These are phyloP conservation scores for Macrotis lagotis DNA, from an alignment of 2,113 vertebrate species.

Conservation along the genomic window DNA sequence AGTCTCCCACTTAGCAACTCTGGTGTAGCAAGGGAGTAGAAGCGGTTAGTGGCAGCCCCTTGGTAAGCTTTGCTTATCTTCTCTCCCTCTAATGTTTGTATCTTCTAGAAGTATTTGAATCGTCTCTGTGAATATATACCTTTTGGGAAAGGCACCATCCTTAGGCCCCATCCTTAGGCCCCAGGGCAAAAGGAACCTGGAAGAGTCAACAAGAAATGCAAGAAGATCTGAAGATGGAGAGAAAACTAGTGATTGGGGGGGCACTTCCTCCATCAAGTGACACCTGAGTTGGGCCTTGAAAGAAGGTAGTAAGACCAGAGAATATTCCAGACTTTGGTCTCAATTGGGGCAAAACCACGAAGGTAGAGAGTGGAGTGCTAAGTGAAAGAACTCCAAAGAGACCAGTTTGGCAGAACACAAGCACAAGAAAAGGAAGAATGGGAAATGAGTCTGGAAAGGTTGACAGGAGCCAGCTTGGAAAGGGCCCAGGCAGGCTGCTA, in stretches of 20 bases:
- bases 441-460: neutral
- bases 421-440: neutral
- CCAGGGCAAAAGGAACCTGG: neutral
- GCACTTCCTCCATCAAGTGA: neutral
- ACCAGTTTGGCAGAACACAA: neutral
- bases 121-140: neutral
- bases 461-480: neutral
- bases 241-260: neutral
- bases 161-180: neutral
- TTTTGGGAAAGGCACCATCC: neutral
- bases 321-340: neutral
- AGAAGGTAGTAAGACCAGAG: neutral
- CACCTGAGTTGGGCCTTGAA: neutral
- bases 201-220: neutral
- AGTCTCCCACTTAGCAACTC: neutral
- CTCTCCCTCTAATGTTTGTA: neutral
- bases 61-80: neutral
- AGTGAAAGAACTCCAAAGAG: neutral
- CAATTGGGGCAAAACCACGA: neutral
- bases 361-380: too few species aligned
- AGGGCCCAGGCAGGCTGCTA: neutral
- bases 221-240: neutral
- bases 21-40: neutral
- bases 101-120: neutral
- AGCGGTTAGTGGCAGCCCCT: neutral